Conservation (phyloP, 2,888 invertebrate species). For the Andrena haemorrhoa region DNA sequence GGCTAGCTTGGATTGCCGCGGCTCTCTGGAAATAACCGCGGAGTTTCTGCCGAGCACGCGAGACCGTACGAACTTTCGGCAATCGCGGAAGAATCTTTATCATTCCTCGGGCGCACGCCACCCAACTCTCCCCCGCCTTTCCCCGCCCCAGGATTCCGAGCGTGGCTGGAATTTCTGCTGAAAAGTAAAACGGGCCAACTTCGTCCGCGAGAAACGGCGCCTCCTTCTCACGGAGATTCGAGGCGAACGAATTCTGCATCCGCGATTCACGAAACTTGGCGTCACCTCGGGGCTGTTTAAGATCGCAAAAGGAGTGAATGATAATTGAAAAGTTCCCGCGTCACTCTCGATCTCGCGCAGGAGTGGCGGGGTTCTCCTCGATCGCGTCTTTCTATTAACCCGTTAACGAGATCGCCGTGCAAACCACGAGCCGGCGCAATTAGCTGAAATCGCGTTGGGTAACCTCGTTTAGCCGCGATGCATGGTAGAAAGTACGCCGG, state of each 20-base stretch:
- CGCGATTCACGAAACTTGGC: no score
- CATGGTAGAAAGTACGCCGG: constrained; percentile 67
- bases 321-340: constrained; percentile 1
- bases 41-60: constrained; percentile 14
- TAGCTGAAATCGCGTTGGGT: constrained; percentile 54
- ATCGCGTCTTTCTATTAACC: constrained; percentile 37
- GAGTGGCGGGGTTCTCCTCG: constrained; percentile 7
- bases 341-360: constrained; percentile 36
- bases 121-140: not conserved
- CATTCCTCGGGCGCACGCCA: constrained; percentile 21
- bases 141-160: not conserved
- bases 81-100: constrained; percentile 40
- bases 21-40: constrained; percentile 45
- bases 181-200: constrained; percentile 1
- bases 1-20: constrained; percentile 57
- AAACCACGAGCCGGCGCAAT: constrained; percentile 46
- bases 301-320: not conserved
- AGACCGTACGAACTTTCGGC: constrained; percentile 53
- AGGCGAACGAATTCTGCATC: not conserved
- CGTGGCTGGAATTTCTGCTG: not conserved
- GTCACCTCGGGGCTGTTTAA: not conserved
- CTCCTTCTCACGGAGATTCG: not conserved
- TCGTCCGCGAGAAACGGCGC: not conserved
- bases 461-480: constrained; percentile 65
- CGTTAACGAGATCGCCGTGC: constrained; percentile 39